These are phyloP conservation scores for Malthinus flaveolus DNA, from an alignment of 2,888 invertebrate species.

Conservation along the genomic window DNA sequence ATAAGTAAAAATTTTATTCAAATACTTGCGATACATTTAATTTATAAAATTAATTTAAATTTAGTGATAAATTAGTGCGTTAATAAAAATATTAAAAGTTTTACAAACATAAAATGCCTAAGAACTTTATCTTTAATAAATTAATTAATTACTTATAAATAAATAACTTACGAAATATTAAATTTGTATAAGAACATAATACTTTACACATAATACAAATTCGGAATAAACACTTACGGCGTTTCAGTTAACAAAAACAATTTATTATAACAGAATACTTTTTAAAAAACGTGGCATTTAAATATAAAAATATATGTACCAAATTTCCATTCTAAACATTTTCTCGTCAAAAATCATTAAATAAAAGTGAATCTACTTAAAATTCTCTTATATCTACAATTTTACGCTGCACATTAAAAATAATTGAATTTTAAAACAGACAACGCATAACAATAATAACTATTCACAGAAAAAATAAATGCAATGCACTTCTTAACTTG, in stretches of 20 bases:
- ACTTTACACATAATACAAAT: slow-evolving; percentile 7
- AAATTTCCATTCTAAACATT: not conserved
- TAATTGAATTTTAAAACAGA: not conserved
- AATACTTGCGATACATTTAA: too few species aligned
- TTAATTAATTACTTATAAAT: not conserved
- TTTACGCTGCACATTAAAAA: not conserved
- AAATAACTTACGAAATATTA: not conserved
- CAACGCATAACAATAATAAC: slow-evolving; percentile 2
- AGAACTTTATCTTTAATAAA: not conserved
- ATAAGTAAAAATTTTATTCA: too few species aligned
- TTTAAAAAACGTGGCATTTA: slow-evolving; percentile 7
- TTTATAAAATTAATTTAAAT: too few species aligned
- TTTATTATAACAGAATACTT: slow-evolving; percentile 1
- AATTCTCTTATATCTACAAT: not conserved
- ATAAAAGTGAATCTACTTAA: not conserved
- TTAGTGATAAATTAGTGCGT: too few species aligned
- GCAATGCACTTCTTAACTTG: not conserved
- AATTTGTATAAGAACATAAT: slow-evolving; percentile 2
- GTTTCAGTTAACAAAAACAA: slow-evolving; percentile 4
- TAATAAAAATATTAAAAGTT: too few species aligned
- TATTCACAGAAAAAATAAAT: slow-evolving; percentile 2
- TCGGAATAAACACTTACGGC: not conserved
- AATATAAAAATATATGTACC: slow-evolving; percentile 3
- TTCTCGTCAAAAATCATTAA: not conserved
- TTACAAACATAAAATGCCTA: too few species aligned